These are phyloP conservation scores for Tadarida brasiliensis DNA, from an alignment of 2,797 vertebrate genomes.

Conservation along the genomic window DNA sequence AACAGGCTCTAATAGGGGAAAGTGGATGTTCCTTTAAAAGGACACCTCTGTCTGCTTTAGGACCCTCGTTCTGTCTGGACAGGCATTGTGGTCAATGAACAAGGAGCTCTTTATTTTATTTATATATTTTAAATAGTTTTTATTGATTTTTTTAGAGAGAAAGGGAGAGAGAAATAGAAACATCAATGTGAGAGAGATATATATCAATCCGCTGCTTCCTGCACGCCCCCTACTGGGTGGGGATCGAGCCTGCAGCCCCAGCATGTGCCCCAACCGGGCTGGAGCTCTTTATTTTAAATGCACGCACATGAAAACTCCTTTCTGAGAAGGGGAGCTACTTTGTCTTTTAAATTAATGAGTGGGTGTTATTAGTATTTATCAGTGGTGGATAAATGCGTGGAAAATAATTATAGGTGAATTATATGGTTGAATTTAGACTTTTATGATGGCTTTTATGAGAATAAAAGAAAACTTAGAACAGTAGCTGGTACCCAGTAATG, in stretches of 20 bases:
- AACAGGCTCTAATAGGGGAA: not conserved
- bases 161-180: too few species aligned
- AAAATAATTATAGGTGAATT: slow-evolving; percentile 21
- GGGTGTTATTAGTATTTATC: not conserved
- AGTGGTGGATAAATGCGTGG: not conserved
- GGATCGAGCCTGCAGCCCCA: too few species aligned
- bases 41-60: not conserved
- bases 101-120: not conserved
- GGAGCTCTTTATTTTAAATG: not conserved
- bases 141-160: too few species aligned
- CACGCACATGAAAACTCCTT: not conserved
- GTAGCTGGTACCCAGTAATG: not conserved
- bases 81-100: not conserved
- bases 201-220: too few species aligned
- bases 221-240: too few species aligned
- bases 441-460: slow-evolving; percentile 38
- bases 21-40: not conserved
- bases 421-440: slow-evolving; percentile 1
- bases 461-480: slow-evolving; percentile 40
- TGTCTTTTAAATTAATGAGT: slow-evolving; percentile 1
- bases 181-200: too few species aligned
- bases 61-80: not conserved
- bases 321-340: not conserved
- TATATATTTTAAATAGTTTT: too few species aligned
- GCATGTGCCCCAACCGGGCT: too few species aligned